Base-by-base conservation (phyloP, 2,113 vertebrate genomes). In the Oceanodroma tethys region DNA sequence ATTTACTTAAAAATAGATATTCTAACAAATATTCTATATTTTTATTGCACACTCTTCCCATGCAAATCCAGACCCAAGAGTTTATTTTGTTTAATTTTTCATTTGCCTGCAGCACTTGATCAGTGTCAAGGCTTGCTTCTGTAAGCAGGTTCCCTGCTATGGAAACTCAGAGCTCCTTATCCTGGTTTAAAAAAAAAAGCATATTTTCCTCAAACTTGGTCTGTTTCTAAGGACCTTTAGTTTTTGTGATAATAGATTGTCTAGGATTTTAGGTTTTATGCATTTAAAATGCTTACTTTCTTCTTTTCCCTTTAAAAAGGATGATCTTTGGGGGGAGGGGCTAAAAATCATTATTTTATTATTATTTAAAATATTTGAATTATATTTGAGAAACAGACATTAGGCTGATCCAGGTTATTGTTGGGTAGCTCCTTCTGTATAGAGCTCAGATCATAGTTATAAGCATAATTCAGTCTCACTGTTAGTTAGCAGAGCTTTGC, bases 11-110 rank as follows among this genome's bases (percentile, higher is more conserved):
- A 91, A 93, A 63, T 63, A 95, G 81, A 86, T 83, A 88, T 91
- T 92, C 53, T 91, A 91, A 73, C 58, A 70, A 84, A 88, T 48
- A 70, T 55, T 94, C 71, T 96, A 5, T 97, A 81, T 94, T 95
- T 97, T 62, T 93, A 94, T 93, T 85, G 60, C 94, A 45, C 0
- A 2, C 26, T 43, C 10, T 38, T 87, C 5, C 59, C 12, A 34
- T 68, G 43, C 30, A 59, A 76, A 78, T 72, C 25, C 53, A 72
- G 17, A 50, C 47, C 18, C 12, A 48, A 48, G 14, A 25, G 72
- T 86, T 62, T 42, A 21, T 63, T 84, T 92, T 0, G 4, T 63
- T 78, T 67, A 40, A 59, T 67, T 62, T 88, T 88, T 74, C 16
- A 21, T 80, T 74, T 82, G 19, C 52, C 53, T 50, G n/a, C 52